Evolutionary conservation across 1,140 invertebrate genomes (phyloP).

Genomic region (Lutraria rhynchaena): DNA sequence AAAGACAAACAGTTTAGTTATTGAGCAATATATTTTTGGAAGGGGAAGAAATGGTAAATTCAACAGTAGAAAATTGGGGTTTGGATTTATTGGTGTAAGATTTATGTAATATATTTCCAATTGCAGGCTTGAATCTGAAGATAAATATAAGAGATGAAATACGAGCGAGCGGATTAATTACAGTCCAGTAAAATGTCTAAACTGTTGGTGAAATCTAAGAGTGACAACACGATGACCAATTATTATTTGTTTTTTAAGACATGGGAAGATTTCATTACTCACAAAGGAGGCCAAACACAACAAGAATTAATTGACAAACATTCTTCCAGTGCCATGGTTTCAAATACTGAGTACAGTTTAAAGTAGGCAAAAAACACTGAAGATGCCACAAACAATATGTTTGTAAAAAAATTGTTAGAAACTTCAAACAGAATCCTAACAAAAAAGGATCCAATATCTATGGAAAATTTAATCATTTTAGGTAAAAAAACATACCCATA

Average conservation of each 20-base stretch:
- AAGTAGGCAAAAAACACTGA: constrained; percentile 11
- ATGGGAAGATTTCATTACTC: too few relatives aligned
- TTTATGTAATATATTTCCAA: too few relatives aligned
- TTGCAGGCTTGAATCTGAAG: constrained; percentile 26
- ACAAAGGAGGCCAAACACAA: too few relatives aligned
- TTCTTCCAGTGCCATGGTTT: constrained; percentile 22
- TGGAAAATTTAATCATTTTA: background rate
- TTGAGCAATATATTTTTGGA: background rate
- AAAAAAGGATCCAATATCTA: background rate
- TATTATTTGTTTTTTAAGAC: too few relatives aligned
- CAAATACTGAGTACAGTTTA: constrained; percentile 5
- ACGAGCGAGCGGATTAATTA: background rate
- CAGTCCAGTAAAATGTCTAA: constrained; percentile 7
- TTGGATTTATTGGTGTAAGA: constrained; percentile 21
- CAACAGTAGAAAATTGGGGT: constrained; percentile 8
- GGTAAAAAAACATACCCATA: background rate
- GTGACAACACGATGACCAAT: too few relatives aligned
- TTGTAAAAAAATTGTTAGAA: background rate
- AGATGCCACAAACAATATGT: constrained; percentile 2
- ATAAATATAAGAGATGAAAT: background rate
- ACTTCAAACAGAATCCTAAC: background rate
- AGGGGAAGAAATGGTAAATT: constrained; percentile 26
- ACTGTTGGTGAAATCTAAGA: background rate
- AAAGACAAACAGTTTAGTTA: background rate
- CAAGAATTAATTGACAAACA: too few relatives aligned